These are phyloP conservation scores for Micronisus gabar DNA, from an alignment of 2,113 vertebrate genomes.

Conservation along the genomic window DNA sequence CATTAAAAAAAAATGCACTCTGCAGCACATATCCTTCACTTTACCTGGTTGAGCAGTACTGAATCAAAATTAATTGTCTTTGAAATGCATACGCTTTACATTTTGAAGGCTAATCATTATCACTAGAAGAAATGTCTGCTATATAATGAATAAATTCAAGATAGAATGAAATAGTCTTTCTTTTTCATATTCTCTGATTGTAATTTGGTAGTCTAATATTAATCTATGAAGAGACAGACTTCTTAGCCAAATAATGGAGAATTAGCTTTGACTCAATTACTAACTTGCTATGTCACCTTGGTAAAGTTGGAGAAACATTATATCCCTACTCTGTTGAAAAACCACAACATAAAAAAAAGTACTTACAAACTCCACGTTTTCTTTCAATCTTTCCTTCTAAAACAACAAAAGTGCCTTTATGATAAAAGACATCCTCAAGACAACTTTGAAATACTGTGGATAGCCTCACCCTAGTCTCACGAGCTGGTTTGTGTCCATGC, in stretches of 20 bases:
- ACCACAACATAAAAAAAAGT: background rate
- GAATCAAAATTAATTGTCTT: constrained; percentile 37
- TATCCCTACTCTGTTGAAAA: background rate
- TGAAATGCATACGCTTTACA: background rate
- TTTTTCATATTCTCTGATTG: background rate
- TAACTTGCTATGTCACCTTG: background rate
- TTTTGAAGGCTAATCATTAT: constrained; percentile 20
- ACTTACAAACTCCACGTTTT: background rate
- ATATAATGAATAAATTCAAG: constrained; percentile 17
- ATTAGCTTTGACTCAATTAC: background rate
- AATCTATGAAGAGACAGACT: background rate
- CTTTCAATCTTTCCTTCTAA: background rate
- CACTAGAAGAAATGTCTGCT: background rate
- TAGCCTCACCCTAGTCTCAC: background rate
- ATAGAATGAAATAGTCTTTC: background rate
- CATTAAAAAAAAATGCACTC: background rate
- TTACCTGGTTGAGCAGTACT: background rate
- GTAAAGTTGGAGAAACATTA: background rate
- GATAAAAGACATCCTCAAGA: background rate
- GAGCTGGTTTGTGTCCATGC: background rate
- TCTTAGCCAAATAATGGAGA: background rate
- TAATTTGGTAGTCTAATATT: background rate
- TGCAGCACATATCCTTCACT: background rate
- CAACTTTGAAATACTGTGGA: background rate
- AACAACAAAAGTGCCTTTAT: background rate